phyloP scores from a whole-genome alignment of 2,888 invertebrate genomes.

The Agriopis marginaria region DNA sequence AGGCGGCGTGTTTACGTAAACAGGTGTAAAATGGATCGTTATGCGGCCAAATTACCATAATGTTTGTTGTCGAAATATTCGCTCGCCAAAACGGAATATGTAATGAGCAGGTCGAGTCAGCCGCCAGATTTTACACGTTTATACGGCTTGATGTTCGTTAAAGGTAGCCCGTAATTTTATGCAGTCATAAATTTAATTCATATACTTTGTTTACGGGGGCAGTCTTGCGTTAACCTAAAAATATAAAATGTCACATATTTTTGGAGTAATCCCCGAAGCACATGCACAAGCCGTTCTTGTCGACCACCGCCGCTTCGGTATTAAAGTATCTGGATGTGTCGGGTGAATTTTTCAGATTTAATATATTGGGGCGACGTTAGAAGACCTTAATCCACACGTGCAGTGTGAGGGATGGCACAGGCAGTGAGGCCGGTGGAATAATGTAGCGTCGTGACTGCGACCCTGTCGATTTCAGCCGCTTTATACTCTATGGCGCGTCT shows the following conservation, averaged over 20 bases:
- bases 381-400: conserved; percentile 36
- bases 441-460: conserved; percentile 33
- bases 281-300: conserved; percentile 23
- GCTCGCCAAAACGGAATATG: conserved; percentile 76
- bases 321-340: conserved; percentile 33
- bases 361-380: conserved; percentile 23
- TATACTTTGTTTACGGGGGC: conserved; percentile 62
- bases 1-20: conserved; percentile 79
- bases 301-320: conserved; percentile 19
- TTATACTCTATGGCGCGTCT: conserved; percentile 19
- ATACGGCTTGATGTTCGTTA: conserved; percentile 70
- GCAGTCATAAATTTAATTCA: conserved; percentile 70
- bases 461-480: conserved; percentile 8
- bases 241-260: conserved; percentile 39
- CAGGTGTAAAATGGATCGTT: conserved; percentile 83
- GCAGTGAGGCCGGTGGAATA: conserved; percentile 34
- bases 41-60: conserved; percentile 80
- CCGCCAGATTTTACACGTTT: conserved; percentile 71
- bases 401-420: conserved; percentile 33
- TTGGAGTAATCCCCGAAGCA: conserved; percentile 23
- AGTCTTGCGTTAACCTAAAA: conserved; percentile 49
- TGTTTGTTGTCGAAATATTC: conserved; percentile 84
- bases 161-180: conserved; percentile 73
- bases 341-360: conserved; percentile 36
- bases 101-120: conserved; percentile 74